Conservation (phyloP, 2,888 invertebrate genomes). For the Deroplatys truncata region DNA sequence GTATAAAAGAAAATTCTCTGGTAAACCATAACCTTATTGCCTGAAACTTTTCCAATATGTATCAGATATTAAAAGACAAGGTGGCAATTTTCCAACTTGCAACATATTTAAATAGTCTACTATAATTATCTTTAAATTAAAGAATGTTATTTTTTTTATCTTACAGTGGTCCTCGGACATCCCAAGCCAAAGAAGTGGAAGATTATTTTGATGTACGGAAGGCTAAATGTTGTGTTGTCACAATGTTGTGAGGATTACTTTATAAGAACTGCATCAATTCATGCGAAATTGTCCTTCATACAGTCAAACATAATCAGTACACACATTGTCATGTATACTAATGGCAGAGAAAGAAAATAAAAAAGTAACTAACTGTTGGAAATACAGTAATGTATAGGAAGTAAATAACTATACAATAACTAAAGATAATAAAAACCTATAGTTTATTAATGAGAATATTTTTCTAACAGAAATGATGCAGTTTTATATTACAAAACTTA, state of each 20-base stretch:
- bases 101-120: too few relatives aligned
- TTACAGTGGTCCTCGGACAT: not conserved
- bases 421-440: not conserved
- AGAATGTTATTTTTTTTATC: not conserved
- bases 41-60: too few relatives aligned
- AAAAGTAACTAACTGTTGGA: not conserved
- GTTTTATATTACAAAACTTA: too few relatives aligned
- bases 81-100: too few relatives aligned
- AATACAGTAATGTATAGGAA: not conserved
- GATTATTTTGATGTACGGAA: too few relatives aligned
- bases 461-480: too few relatives aligned
- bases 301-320: too few relatives aligned
- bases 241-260: not conserved
- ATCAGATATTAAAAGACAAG: too few relatives aligned
- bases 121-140: not conserved
- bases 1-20: too few relatives aligned
- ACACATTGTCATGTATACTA: not conserved
- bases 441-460: not conserved
- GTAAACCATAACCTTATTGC: too few relatives aligned
- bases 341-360: not conserved
- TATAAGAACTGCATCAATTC: not conserved
- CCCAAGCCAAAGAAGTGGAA: not conserved
- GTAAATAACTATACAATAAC: too few relatives aligned
- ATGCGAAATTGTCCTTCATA: not conserved
- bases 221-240: not conserved